Evolutionary conservation across 30 jellyfish, hydroid and myxozoan genomes (phyloP).

Genomic region (Morbakka virulenta): DNA sequence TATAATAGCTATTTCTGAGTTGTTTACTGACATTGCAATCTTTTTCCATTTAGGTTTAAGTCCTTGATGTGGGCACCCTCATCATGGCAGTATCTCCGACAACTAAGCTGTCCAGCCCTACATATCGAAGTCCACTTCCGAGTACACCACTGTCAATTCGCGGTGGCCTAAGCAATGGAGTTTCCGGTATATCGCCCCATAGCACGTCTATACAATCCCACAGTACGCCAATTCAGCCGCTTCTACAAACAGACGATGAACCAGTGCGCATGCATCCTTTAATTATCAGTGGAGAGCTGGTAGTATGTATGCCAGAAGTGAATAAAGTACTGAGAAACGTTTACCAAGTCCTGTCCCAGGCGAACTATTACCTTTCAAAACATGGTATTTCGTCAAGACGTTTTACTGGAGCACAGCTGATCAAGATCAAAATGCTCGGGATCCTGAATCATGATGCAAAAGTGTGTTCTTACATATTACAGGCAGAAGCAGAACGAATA

Average conservation of each 20-base stretch:
- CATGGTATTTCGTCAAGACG: conserved; percentile 96
- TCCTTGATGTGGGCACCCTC: background rate
- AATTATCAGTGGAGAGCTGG: conserved; percentile 75
- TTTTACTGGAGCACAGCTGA: conserved; percentile 95
- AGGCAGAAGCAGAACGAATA: conserved; percentile 93
- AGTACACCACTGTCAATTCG: background rate
- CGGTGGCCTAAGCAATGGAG: background rate
- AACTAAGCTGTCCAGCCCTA: background rate
- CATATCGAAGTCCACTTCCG: background rate
- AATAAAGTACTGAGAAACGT: conserved; percentile 89
- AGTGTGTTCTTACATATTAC: conserved; percentile 92
- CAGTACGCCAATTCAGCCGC: conserved; percentile 11
- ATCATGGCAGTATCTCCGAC: background rate
- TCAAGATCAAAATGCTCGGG: conserved; percentile 93
- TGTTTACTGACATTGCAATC: no score
- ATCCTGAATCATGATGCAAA: conserved; percentile 93
- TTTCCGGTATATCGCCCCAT: background rate
- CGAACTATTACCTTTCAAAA: conserved; percentile 91
- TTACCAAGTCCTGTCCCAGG: conserved; percentile 95
- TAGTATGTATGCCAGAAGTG: conserved; percentile 98
- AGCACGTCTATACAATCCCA: conserved; percentile 2
- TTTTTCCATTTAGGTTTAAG: background rate
- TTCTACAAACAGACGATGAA: conserved; percentile 36
- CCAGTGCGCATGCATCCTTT: conserved; percentile 80
- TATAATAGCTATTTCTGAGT: no score